Evolutionary conservation across 64 coral and sea anemone genomes (phyloP), one percentile per base, ranked within the genome.

Genomic region (Astreopora myriophthalma): DNA sequence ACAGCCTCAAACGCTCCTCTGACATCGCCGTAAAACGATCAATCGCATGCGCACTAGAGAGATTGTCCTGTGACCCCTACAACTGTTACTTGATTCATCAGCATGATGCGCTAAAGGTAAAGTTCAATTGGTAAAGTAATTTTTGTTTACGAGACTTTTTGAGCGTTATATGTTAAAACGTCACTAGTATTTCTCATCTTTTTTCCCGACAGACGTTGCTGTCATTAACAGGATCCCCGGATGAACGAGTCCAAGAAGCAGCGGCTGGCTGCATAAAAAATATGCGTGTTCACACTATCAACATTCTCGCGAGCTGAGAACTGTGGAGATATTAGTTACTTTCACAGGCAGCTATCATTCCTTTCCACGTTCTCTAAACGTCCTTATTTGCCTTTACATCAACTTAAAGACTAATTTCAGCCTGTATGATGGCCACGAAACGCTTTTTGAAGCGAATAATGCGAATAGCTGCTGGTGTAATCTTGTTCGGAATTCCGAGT

Each of bases 61-160:
- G 35, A 88, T 76, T 95, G n/a, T 94, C 92, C 23, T 35, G 60
- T 75, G 87, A 96, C 42, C 71, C 85, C 7, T 80, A 79, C 42
- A 96, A 96, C 34, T 91, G 94, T 42, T 92, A 52, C 61, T 48
- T 96, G 48, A 96, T 96, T 80, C 94, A 96, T 35, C 89, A 92
- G 31, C 85, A 92, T 51, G 90, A 91, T 23, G 80, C 87, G 17
- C 69, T 95, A 10, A 91, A 95, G 94, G 94, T 95, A 89, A 63
- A 75, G 13, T 19, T 5, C 3, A 8, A 42, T 22, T 74, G 1
- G 5, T 38, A 5, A 30, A 38, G 13, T 74, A 23, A 9, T 64
- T 63, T 55, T 42, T 30, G 31, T 28, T 1, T 17, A 46, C 42
- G 42, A 11, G 5, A 6, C 42, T 11, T 6, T 5, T 46, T 46